These are phyloP conservation scores for Pelosia muscerda DNA, from an alignment of 2,888 invertebrate genomes.

Conservation along the genomic window DNA sequence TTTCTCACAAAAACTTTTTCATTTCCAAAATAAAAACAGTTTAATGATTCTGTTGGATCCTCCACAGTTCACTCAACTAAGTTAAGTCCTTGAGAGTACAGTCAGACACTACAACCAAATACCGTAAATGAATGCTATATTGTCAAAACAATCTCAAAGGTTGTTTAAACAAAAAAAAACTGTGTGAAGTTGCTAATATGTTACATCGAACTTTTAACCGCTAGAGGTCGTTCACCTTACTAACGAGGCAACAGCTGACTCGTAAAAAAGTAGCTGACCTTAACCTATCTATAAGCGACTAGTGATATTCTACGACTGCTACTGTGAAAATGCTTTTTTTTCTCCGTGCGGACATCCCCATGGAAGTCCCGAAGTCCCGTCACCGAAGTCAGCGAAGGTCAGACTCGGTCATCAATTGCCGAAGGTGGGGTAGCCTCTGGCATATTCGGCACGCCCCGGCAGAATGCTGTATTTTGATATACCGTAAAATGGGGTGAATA, in stretches of 20 bases:
- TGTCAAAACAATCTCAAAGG: background rate
- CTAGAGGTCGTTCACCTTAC: conserved; percentile 12
- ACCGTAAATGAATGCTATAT: background rate
- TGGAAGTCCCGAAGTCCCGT: too few species aligned
- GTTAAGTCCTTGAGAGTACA: background rate
- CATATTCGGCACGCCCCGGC: too few species aligned
- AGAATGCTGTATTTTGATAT: too few species aligned
- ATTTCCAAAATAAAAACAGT: too few species aligned
- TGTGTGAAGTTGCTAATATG: background rate
- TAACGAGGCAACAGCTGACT: conserved; percentile 30
- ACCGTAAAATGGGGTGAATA: too few species aligned
- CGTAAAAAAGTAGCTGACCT: background rate
- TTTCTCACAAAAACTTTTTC: too few species aligned
- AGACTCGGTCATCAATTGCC: too few species aligned
- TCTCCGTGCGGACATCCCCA: too few species aligned
- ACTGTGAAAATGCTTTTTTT: too few species aligned
- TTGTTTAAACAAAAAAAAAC: background rate
- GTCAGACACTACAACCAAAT: background rate
- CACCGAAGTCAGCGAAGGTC: too few species aligned
- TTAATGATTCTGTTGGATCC: background rate
- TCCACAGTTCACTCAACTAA: background rate
- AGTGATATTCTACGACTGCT: background rate
- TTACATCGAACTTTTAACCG: conserved; percentile 7
- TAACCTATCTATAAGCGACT: background rate
- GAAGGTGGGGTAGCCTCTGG: too few species aligned